A percentile compares a stretch with the other conserved stretches of the same genome.
These are phyloP conservation scores for Morone chrysops DNA, from an alignment of 2,113 vertebrate species.

Conservation along the genomic window DNA sequence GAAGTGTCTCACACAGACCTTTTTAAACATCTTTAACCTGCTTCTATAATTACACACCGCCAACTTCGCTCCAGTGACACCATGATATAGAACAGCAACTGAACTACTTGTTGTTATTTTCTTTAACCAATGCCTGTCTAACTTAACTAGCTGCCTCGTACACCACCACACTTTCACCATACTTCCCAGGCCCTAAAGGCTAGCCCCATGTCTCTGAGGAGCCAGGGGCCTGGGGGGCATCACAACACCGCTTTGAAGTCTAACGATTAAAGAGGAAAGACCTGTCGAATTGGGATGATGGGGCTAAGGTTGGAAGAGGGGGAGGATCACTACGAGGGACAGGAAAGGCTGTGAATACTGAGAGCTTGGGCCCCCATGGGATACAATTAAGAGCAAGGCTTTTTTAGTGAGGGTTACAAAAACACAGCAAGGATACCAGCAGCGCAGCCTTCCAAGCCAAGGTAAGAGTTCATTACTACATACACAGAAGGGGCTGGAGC, in stretches of 20 bases:
- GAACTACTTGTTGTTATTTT: constrained; percentile 68
- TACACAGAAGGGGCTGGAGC: constrained; percentile 49
- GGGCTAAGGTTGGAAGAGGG: constrained; percentile 65
- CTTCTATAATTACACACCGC: constrained; percentile 50
- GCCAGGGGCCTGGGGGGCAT: constrained; percentile 58
- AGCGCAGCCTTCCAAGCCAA: constrained; percentile 67
- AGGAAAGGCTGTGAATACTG: constrained; percentile 75
- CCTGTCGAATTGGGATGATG: constrained; percentile 76
- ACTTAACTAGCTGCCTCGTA: constrained; percentile 38
- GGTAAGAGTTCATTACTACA: constrained; percentile 75
- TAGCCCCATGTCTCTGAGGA: constrained; percentile 58
- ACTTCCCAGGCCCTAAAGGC: constrained; percentile 70
- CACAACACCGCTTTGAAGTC: constrained; percentile 79
- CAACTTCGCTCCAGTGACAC: constrained; percentile 23
- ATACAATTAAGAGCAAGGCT: constrained; percentile 80
- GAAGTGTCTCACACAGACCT: constrained; percentile 6
- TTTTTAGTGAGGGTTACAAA: constrained; percentile 79
- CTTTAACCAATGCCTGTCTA: constrained; percentile 45
- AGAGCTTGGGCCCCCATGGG: constrained; percentile 69
- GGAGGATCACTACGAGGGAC: constrained; percentile 74
- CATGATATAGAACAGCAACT: constrained; percentile 41
- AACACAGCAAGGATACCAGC: constrained; percentile 76
- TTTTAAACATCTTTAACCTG: constrained; percentile 41
- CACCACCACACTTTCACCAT: constrained; percentile 60
- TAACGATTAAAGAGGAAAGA: constrained; percentile 78